These are phyloP conservation scores for Chloroceryle amazona DNA, from an alignment of 2,797 vertebrate genomes.

Conservation along the genomic window DNA sequence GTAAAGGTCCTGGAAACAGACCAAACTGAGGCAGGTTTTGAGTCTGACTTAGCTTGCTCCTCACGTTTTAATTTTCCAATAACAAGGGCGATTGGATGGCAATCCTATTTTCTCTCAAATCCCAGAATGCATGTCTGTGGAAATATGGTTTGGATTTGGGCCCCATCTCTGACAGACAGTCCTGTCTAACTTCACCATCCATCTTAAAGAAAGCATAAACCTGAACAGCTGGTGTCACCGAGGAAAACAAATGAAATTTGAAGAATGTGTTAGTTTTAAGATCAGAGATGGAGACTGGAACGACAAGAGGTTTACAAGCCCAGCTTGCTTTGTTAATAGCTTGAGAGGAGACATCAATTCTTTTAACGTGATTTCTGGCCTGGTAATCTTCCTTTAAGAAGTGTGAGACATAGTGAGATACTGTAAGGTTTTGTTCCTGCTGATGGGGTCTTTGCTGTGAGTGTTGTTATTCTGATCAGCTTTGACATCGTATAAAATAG, in stretches of 20 bases:
- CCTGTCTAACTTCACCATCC: not conserved
- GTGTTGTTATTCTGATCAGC: slow-evolving; percentile 68
- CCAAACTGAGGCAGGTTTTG: not conserved
- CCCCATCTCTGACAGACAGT: not conserved
- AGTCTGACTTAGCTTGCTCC: not conserved
- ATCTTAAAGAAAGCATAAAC: not conserved
- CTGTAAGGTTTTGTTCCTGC: not conserved
- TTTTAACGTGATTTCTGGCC: not conserved
- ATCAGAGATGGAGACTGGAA: not conserved
- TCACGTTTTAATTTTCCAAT: not conserved
- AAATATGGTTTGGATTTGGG: slow-evolving; percentile 1
- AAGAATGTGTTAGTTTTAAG: not conserved
- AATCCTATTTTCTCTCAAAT: slow-evolving; percentile 37
- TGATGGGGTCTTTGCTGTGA: slow-evolving; percentile 28
- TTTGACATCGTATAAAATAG: slow-evolving; percentile 61
- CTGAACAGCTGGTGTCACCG: not conserved
- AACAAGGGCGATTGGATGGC: not conserved
- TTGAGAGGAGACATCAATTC: not conserved
- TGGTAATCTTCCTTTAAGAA: slow-evolving; percentile 41
- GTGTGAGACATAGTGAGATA: not conserved
- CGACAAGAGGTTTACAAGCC: not conserved
- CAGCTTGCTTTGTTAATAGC: not conserved
- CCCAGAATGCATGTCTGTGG: not conserved
- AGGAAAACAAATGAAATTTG: slow-evolving; percentile 18
- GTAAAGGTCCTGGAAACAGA: not conserved